Evolutionary conservation across 2,797 vertebrate genomes (phyloP), one percentile per base, ranked within the genome.

Genomic region (Alfaro cultratus): DNA sequence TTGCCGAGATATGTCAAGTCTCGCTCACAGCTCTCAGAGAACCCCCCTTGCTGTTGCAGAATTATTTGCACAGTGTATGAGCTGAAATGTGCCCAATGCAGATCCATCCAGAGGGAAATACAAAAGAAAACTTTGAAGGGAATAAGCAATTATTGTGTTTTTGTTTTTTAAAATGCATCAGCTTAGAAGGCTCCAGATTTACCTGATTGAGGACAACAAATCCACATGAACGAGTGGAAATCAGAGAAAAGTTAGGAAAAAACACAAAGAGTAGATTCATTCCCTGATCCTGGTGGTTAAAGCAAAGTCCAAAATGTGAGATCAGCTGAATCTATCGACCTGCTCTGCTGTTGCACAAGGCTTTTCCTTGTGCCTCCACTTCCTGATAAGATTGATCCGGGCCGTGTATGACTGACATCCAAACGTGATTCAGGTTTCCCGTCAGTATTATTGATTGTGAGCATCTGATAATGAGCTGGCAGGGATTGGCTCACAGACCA

Each of bases 381-480:
- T 67, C 34, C 62, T 67, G 62, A 67, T 39, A 67, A 67, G 62
- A 36, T 36, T 64, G 62, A 64, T 36, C 34, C 3, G 16, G 18
- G 18, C 64, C 3, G 4, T 68, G 36, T 67, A 39, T 41, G 64
- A 68, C 64, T 68, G 64, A 68, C 36, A 68, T 41, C 64, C 36
- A 41, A 41, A 68, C 1, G 21, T 67, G 64, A 41, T 67, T 67
- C 64, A 67, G 36, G 64, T 67, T 67, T 67, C 64, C 36, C 4
- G 21, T 67, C 39, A 67, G 64, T 9, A 21, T 67, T 39, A 41
- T 67, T 67, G 64, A 41, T 67, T 67, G 64, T 67, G 64, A 67
- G 36, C 9, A 26, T 11, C 34, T 67, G 64, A 67, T 67, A 41
- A 41, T 9, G 21, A 39, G 9, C 62, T 8, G 3, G 62, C 62